Conservation (phyloP, 2,888 invertebrate species). For the Andrena hattorfiana region DNA sequence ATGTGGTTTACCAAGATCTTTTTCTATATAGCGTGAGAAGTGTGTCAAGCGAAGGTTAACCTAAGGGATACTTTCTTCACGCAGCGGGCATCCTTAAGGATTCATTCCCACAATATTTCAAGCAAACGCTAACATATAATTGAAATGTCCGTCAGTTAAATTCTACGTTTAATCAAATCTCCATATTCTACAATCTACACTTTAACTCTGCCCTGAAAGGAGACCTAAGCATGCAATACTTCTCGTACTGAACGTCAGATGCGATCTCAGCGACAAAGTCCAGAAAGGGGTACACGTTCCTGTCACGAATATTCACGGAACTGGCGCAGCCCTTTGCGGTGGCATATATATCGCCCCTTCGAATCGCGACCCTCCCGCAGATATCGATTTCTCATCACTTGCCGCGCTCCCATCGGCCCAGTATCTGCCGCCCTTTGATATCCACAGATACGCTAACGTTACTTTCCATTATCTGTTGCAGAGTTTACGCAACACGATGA, state of each 20-base stretch:
- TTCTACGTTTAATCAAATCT: too few relatives aligned
- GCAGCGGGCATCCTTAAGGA: too few relatives aligned
- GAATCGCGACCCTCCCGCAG: background rate
- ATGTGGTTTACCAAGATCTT: too few relatives aligned
- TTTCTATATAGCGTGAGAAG: too few relatives aligned
- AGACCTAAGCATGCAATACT: background rate
- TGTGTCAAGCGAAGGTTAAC: too few relatives aligned
- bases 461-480: constrained; percentile 76
- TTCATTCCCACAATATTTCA: too few relatives aligned
- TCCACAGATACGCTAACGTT: constrained; percentile 50
- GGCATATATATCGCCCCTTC: constrained; percentile 12
- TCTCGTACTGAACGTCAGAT: background rate
- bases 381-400: constrained; percentile 39
- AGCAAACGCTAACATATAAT: too few relatives aligned
- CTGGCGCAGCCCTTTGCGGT: background rate
- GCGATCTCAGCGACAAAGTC: background rate
- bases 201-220: too few relatives aligned
- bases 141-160: too few relatives aligned
- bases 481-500: constrained; percentile 84
- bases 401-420: background rate
- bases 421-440: constrained; percentile 10
- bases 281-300: background rate
- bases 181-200: too few relatives aligned
- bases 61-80: too few relatives aligned
- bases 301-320: background rate